Conservation (phyloP, 2,113 vertebrate species). For the Rhizomys pruinosus region DNA sequence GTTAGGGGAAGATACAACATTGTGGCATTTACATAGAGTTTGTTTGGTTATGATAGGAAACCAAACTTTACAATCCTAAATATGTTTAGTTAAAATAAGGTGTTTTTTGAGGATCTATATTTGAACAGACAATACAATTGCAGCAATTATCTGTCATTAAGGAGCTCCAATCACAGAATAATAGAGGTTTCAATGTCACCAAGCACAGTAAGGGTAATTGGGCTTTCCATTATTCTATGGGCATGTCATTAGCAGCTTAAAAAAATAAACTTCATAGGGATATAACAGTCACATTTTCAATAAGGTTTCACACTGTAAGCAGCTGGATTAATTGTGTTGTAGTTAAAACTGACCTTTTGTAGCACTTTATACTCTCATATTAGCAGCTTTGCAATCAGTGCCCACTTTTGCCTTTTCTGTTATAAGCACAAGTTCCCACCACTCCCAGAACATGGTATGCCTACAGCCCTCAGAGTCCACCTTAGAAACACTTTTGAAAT, state of each 20-base stretch:
- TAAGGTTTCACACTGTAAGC: constrained; percentile 59
- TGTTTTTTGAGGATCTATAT: constrained; percentile 84
- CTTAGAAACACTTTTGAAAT: not conserved
- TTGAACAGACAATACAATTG: constrained; percentile 85
- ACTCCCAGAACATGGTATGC: too few relatives aligned
- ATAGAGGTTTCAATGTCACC: constrained; percentile 87
- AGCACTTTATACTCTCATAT: constrained; percentile 25
- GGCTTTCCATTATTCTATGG: constrained; percentile 86
- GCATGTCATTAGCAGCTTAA: constrained; percentile 83
- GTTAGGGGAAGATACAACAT: constrained; percentile 18
- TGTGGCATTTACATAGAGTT: constrained; percentile 79
- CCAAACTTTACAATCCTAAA: constrained; percentile 81
- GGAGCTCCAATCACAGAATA: constrained; percentile 83
- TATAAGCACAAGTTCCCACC: not conserved
- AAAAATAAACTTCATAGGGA: constrained; percentile 68
- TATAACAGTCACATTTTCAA: constrained; percentile 71
- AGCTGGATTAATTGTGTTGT: constrained; percentile 63
- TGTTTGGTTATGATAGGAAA: constrained; percentile 77
- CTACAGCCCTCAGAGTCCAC: not conserved
- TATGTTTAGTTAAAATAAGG: constrained; percentile 87
- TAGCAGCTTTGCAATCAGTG: constrained; percentile 2
- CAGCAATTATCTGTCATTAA: constrained; percentile 86
- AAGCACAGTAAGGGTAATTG: constrained; percentile 86
- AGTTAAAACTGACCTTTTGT: constrained; percentile 67
- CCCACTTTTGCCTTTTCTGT: constrained; percentile 38